Conservation (phyloP, 2,113 vertebrate species). For the Pachycephala philippinensis region DNA sequence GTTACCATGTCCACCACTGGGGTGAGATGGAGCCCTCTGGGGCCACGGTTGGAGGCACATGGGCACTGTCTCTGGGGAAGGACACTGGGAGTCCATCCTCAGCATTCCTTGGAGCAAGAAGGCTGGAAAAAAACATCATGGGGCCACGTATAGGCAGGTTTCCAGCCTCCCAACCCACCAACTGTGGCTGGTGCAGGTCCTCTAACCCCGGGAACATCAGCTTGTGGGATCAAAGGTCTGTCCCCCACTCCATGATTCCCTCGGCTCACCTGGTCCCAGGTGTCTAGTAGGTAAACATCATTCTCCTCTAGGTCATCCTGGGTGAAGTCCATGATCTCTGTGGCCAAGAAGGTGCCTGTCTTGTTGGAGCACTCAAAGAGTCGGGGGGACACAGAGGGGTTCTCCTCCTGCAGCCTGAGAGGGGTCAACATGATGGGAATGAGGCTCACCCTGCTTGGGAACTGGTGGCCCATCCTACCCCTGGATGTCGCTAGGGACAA, state of each 20-base stretch:
- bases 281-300: conserved; percentile 83
- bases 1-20: neutral
- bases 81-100: neutral
- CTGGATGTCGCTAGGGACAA: neutral
- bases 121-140: neutral
- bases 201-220: rapidly evolving
- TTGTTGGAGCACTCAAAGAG: conserved; percentile 89
- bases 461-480: neutral
- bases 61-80: neutral
- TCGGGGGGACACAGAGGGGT: conserved; percentile 57
- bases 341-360: conserved; percentile 81
- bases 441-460: neutral
- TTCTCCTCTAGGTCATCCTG: conserved; percentile 84
- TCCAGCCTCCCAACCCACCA: neutral
- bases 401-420: conserved; percentile 79
- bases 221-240: neutral
- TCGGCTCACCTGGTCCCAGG: conserved; percentile 81
- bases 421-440: rapidly evolving
- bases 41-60: rapidly evolving
- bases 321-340: conserved; percentile 79
- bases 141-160: neutral
- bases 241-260: rapidly evolving
- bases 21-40: neutral
- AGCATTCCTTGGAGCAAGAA: neutral
- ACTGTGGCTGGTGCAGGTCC: neutral